Conservation (phyloP, 2,888 invertebrate species). For the Drosophila trichaetosa region DNA sequence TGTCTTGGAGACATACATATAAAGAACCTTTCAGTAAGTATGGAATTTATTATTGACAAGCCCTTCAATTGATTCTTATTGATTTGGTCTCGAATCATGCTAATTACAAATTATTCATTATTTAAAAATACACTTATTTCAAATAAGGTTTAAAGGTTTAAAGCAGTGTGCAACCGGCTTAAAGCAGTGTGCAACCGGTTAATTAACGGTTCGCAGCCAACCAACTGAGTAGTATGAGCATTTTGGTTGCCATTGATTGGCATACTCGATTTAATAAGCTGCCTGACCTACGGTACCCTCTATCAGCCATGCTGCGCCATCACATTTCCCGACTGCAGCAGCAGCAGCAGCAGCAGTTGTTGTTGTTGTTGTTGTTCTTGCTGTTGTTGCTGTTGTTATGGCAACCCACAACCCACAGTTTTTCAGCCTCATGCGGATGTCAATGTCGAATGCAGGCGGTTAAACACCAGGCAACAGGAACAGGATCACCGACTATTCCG, state of each 20-base stretch:
- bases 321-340: constrained; percentile 29
- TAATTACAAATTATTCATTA: not conserved
- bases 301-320: constrained; percentile 20
- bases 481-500: constrained; percentile 34
- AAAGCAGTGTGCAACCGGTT: not conserved
- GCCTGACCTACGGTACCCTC: constrained; percentile 32
- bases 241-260: constrained; percentile 22
- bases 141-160: too few species aligned
- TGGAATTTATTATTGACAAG: not conserved
- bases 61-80: not conserved
- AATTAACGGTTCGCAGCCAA: not conserved
- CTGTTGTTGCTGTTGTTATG: not conserved
- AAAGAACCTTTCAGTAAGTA: not conserved
- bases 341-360: not conserved
- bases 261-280: constrained; percentile 43
- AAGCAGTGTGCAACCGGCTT: not conserved
- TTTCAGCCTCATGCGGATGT: constrained; percentile 26
- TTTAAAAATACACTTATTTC: not conserved
- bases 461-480: constrained; percentile 23
- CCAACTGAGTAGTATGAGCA: not conserved
- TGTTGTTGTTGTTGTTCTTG: not conserved
- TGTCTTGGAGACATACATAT: not conserved
- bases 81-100: not conserved
- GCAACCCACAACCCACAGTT: constrained; percentile 51
- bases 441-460: constrained; percentile 1